Conservation (phyloP, 2,888 invertebrate genomes). For the Unio pictorum region DNA sequence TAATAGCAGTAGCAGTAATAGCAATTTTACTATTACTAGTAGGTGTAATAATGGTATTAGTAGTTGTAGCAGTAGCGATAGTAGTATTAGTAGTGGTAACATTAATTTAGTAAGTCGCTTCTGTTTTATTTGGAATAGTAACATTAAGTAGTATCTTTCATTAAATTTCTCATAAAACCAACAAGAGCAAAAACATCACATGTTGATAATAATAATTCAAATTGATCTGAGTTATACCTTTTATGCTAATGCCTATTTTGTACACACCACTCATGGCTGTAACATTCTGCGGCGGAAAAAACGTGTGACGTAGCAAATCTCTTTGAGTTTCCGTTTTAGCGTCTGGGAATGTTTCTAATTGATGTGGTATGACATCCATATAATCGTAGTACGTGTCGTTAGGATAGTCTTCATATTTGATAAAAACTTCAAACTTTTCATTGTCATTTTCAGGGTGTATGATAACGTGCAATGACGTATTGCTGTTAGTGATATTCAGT, state of each 20-base stretch:
- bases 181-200: too few relatives aligned
- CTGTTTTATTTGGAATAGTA: too few relatives aligned
- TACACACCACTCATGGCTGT: slow-evolving; percentile 65
- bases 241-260: slow-evolving; percentile 61
- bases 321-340: slow-evolving; percentile 26
- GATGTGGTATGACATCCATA: slow-evolving; percentile 50
- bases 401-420: slow-evolving; percentile 57
- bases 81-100: too few relatives aligned
- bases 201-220: too few relatives aligned
- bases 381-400: slow-evolving; percentile 64
- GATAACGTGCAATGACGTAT: slow-evolving; percentile 60
- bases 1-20: too few relatives aligned
- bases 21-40: too few relatives aligned
- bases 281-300: slow-evolving; percentile 54
- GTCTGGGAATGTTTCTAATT: slow-evolving; percentile 26
- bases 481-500: slow-evolving; percentile 55
- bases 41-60: too few relatives aligned
- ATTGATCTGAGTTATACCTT: slow-evolving; percentile 41
- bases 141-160: too few relatives aligned
- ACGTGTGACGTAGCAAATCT: slow-evolving; percentile 58
- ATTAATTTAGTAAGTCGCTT: too few relatives aligned
- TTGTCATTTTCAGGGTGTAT: slow-evolving; percentile 38
- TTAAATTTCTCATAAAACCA: too few relatives aligned
- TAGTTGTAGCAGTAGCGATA: too few relatives aligned
- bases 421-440: slow-evolving; percentile 45